Base-by-base conservation (phyloP, 1,140 invertebrate species). In the Agrypnia vestita region DNA sequence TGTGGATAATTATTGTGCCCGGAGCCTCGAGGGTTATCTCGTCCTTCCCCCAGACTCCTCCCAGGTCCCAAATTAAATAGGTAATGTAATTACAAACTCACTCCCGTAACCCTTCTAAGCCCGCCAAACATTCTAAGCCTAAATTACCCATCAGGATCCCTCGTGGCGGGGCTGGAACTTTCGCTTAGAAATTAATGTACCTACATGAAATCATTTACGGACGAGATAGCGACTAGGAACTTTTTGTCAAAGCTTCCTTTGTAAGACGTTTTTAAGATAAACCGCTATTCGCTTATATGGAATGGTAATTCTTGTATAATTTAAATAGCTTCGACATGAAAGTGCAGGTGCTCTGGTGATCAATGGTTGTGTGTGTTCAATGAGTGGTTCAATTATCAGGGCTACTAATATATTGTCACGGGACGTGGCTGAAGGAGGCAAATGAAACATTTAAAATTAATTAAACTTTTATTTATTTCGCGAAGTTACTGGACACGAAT, bases 11-110 rank as follows among this genome's bases (percentile, higher is more conserved):
- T 76, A 82, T 79, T 79, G 74, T 78, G 74, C 69, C 53, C 35
- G 76, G 69, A 56, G 73, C 10, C 17, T 17, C 72, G 13, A 46
- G 61, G 74, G 74, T 76, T 76, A 67, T 77, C 75, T 77, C 15
- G 47, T 55, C 51, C 69, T 25, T 21, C 67, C 11, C 55, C 35
- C 35, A 12, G 51, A n/a, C 15, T 12, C 59, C 19, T 71, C 53
- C 25, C 51, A 51, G 69, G 78, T 80, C 79, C 81, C 81, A 82
- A 82, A 82, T 82, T 82, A 82, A 82, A 82, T 82, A 74, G 71
- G 71, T 82, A 82, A 82, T 76, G 81, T 80, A 80, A 82, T 82
- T 82, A 82, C 81, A 82, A 82, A 78, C 72, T 80, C 81, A 62
- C 73, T 53, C 25, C 62, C 56, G 47, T 80, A 82, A 80, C 78